A percentile compares a stretch with the other conserved stretches of the same genome.
Conservation (phyloP, 2,888 invertebrate genomes). For the Acleris literana region DNA sequence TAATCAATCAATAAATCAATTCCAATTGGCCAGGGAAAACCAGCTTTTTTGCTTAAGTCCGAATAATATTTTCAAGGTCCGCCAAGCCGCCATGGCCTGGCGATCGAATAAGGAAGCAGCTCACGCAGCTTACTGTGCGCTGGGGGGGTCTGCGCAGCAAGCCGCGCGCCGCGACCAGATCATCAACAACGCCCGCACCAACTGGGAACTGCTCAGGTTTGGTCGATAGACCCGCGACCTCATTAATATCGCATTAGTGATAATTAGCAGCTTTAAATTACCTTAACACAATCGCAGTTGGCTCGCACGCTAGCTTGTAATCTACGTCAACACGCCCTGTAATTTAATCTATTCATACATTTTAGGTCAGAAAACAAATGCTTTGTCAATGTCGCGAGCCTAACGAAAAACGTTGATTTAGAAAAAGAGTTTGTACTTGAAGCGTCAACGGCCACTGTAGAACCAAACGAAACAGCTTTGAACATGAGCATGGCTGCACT, state of each 20-base stretch:
- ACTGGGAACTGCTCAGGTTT: slow-evolving; percentile 89
- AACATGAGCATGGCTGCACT: slow-evolving; percentile 55
- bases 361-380: slow-evolving; percentile 86
- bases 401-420: slow-evolving; percentile 59
- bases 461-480: slow-evolving; percentile 54
- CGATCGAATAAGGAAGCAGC: slow-evolving; percentile 89
- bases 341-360: slow-evolving; percentile 33
- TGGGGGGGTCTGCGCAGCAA: slow-evolving; percentile 80
- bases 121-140: slow-evolving; percentile 86
- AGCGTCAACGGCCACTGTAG: slow-evolving; percentile 48
- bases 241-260: slow-evolving; percentile 28
- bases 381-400: slow-evolving; percentile 63
- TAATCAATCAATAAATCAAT: too few species aligned
- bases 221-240: slow-evolving; percentile 30
- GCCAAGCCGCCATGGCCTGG: slow-evolving; percentile 92
- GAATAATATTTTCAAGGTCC: slow-evolving; percentile 68
- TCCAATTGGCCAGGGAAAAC: too few species aligned
- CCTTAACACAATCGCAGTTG: slow-evolving; percentile 14
- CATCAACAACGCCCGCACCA: slow-evolving; percentile 93
- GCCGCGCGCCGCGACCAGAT: slow-evolving; percentile 90
- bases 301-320: slow-evolving; percentile 14
- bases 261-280: slow-evolving; percentile 16
- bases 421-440: slow-evolving; percentile 66
- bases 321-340: not conserved
- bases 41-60: too few species aligned